Evolutionary conservation across 2,888 invertebrate species (phyloP).

Genomic region (Eristalis arbustorum): DNA sequence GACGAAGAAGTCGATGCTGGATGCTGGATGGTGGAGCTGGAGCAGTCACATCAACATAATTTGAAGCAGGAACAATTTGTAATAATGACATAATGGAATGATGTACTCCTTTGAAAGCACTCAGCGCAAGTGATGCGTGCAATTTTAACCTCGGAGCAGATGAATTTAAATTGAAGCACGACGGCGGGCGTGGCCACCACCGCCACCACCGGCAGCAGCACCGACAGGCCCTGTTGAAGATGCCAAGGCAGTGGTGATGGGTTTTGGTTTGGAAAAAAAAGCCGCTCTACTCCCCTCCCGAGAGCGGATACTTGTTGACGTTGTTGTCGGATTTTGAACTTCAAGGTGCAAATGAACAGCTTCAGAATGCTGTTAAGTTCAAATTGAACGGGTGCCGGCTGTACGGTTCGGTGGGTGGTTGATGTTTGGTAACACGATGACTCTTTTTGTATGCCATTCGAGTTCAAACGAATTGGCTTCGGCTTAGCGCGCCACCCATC

Average conservation of each 20-base stretch:
- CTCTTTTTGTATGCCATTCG: background rate
- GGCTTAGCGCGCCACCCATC: background rate
- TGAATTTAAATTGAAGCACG: constrained; percentile 39
- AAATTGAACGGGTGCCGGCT: background rate
- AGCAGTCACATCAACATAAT: constrained; percentile 35
- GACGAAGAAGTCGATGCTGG: background rate
- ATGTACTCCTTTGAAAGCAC: constrained; percentile 55
- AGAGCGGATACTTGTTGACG: constrained; percentile 3
- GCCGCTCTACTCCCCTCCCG: background rate
- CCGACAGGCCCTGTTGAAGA: background rate
- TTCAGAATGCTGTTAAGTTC: background rate
- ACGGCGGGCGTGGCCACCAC: background rate
- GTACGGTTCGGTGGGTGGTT: background rate
- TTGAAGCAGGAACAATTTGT: constrained; percentile 50
- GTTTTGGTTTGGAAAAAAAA: constrained; percentile 3
- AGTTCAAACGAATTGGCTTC: background rate
- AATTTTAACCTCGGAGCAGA: constrained; percentile 47
- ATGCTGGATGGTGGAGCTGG: background rate
- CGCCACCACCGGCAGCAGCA: background rate
- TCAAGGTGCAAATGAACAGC: background rate
- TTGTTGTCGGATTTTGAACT: constrained; percentile 3
- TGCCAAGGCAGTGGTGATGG: constrained; percentile 8
- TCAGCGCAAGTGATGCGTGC: constrained; percentile 52
- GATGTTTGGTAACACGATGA: background rate
- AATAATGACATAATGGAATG: constrained; percentile 59